A percentile compares a stretch with the other conserved stretches of the same genome.
phyloP scores from a whole-genome alignment of 2,888 invertebrate species.

The Gymnosoma rotundatum region DNA sequence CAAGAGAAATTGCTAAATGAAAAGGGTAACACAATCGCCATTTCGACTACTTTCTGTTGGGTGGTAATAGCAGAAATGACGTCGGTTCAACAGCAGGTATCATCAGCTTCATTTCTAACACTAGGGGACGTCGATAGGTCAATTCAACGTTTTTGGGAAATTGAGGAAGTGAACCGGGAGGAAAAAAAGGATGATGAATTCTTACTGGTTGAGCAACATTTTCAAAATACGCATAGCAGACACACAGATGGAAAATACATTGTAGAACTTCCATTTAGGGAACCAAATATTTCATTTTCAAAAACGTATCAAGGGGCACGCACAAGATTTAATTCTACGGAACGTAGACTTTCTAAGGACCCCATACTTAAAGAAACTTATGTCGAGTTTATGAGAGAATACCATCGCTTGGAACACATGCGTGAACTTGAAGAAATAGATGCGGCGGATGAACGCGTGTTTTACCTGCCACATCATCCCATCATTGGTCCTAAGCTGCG shows the following conservation, averaged over 20 bases:
- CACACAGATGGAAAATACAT: background rate
- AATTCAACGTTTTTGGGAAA: background rate
- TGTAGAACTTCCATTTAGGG: no score
- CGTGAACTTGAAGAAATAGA: no score
- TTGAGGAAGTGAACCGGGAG: background rate
- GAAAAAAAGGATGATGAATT: background rate
- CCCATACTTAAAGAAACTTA: no score
- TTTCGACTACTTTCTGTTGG: constrained; percentile 13
- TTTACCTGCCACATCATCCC: no score
- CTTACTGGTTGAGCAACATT: constrained; percentile 15
- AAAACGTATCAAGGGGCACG: no score
- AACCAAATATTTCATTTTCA: no score
- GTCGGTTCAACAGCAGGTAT: background rate
- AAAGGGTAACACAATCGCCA: background rate
- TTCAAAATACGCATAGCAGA: constrained; percentile 4
- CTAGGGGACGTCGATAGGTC: background rate
- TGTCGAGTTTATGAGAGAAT: no score
- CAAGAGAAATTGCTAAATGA: background rate
- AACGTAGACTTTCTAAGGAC: no score
- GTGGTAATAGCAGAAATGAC: background rate
- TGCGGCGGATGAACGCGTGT: no score
- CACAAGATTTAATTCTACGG: no score
- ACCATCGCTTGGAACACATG: no score
- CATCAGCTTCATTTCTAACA: background rate
- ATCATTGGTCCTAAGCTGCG: no score